Base-by-base conservation (phyloP, 2,888 invertebrate genomes). In the Onthophagus sagittarius region DNA sequence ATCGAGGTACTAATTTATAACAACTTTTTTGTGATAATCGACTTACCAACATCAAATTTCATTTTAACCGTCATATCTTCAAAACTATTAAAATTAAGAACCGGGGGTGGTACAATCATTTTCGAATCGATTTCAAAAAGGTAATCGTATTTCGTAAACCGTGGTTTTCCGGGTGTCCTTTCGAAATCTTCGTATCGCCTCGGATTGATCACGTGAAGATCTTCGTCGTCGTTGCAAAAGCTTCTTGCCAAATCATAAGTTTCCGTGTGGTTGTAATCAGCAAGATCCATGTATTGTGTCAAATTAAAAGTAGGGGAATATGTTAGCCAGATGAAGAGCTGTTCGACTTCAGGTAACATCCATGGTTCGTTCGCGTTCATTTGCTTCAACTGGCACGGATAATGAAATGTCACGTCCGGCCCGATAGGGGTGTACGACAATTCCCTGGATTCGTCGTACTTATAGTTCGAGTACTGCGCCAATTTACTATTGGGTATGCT, bases 401-500 rank as follows among this genome's bases (percentile, higher is more conserved):
- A 79, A 65, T 78, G 77, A 69, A 79, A 76, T 11, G 71, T 69
- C 33, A 78, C 73, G 67, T 76, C 77, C 13, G 73, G 72, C 15
- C 73, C 72, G 32, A 71, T 74, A 5, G 80, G 75, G 4, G 83
- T 84, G 75, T 88, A 87, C 64, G 83, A 80, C 74, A 81, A 79
- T 79, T 87, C 87, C 69, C 87, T 82, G 4, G 85, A 84, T 76
- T 87, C 86, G 77, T 86, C 83, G 81, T 88, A 88, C 77, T 85
- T 84, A 79, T 85, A 87, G 80, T 88, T 85, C 13, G 85, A 84
- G 79, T 88, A 88, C 72, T 81, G 82, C 5, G 88, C 87, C 82
- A 92, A 83, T 85, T 88, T 88, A 75, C 91, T 91, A 76, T 88
- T 86, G 5, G 92, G 91, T 79, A 92, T 91, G 70, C 89, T 88